phyloP scores from a whole-genome alignment of 2,888 invertebrate genomes.

The Cryptocephalus moraei region DNA sequence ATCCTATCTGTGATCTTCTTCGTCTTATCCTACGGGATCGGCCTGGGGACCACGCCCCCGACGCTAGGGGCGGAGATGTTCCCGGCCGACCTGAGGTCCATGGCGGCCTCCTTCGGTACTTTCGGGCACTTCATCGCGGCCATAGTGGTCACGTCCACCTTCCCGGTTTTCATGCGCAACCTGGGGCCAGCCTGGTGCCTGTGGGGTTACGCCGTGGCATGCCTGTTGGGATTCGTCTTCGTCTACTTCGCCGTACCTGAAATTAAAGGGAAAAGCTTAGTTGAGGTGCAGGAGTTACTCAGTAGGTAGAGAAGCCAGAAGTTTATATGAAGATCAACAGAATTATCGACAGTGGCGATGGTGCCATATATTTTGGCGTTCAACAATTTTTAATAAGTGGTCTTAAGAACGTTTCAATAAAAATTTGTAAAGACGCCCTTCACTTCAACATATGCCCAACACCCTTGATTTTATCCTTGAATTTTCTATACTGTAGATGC shows the following conservation, averaged over 20 bases:
- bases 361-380: too few species aligned
- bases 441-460: too few species aligned
- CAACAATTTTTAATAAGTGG: too few species aligned
- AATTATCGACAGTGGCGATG: too few species aligned
- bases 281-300: conserved; percentile 14
- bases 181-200: conserved; percentile 17
- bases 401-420: too few species aligned
- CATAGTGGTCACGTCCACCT: neutral
- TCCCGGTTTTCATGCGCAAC: neutral
- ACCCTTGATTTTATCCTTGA: too few species aligned
- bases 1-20: conserved; percentile 28
- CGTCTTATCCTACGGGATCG: neutral
- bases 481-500: too few species aligned
- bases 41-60: neutral
- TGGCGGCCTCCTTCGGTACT: neutral
- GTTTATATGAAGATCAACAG: too few species aligned
- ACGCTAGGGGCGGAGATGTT: neutral
- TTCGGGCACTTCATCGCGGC: neutral
- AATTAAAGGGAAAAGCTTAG: conserved; percentile 19
- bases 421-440: too few species aligned
- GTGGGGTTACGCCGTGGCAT: conserved; percentile 16
- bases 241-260: conserved; percentile 17
- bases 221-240: conserved; percentile 14
- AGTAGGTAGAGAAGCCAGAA: too few species aligned
- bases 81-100: neutral